phyloP scores from a whole-genome alignment of 2,888 invertebrate species.

The Iselma pallidipennis region DNA sequence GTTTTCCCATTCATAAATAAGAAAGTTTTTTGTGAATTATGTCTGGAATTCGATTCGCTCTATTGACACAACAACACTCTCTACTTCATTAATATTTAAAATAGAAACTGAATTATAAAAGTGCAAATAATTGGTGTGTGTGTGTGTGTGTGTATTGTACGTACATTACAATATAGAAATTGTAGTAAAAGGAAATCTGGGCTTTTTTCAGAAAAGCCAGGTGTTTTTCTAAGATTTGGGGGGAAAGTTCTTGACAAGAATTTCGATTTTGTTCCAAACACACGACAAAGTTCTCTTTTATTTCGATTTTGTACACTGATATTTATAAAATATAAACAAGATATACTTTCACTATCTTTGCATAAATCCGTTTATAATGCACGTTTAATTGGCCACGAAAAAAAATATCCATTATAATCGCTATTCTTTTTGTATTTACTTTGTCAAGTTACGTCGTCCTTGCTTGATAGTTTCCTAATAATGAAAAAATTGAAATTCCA shows the following conservation, averaged over 20 bases:
- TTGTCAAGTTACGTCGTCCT: neutral
- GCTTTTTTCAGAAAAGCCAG: no score
- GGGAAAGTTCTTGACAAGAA: neutral
- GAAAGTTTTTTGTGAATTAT: neutral
- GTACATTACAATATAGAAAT: no score
- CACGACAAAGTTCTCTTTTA: no score
- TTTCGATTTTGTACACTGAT: neutral
- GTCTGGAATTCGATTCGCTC: neutral
- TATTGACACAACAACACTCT: neutral
- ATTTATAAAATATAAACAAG: neutral
- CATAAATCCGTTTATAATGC: conserved; percentile 11
- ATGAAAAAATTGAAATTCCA: neutral
- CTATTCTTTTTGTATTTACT: neutral
- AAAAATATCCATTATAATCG: neutral
- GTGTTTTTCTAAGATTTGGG: neutral
- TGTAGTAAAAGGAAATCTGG: no score
- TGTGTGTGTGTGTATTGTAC: no score
- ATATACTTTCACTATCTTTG: conserved; percentile 16
- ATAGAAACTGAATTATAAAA: conserved; percentile 8
- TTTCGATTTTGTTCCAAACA: neutral
- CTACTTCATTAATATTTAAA: conserved; percentile 19
- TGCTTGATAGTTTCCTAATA: conserved; percentile 10
- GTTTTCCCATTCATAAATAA: no score
- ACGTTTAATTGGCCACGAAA: neutral
- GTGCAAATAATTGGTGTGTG: neutral